Conservation (phyloP, 2,888 invertebrate species). For the Sminthurides aquaticus region DNA sequence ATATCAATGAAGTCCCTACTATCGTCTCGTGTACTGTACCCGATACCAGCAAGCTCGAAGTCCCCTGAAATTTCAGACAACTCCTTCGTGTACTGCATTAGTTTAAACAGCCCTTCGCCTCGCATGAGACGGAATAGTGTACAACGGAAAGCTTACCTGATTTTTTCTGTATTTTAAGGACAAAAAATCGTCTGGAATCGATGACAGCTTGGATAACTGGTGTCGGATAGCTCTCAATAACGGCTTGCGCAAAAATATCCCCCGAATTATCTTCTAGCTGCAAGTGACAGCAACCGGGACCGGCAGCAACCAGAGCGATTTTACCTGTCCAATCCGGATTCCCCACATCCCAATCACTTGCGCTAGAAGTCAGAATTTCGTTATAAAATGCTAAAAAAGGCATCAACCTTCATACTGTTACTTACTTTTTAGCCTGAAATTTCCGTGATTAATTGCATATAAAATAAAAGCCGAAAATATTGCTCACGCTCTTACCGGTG, state of each 20-base stretch:
- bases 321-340: constrained; percentile 11
- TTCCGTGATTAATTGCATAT: not conserved
- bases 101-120: too few species aligned
- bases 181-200: not conserved
- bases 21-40: not conserved
- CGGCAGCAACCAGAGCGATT: not conserved
- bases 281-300: not conserved
- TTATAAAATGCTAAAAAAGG: not conserved
- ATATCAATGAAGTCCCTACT: not conserved
- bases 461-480: not conserved
- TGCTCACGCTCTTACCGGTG: constrained; percentile 3
- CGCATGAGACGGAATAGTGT: too few species aligned
- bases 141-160: not conserved
- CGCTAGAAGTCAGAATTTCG: too few species aligned
- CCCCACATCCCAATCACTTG: constrained; percentile 16
- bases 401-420: not conserved
- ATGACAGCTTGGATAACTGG: constrained; percentile 1
- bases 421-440: too few species aligned
- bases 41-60: not conserved
- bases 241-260: constrained; percentile 1
- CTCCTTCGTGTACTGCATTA: too few species aligned
- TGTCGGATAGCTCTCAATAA: constrained; percentile 1
- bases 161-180: not conserved
- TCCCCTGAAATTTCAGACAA: not conserved
- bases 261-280: constrained; percentile 1